phyloP scores from a whole-genome alignment of 1,140 invertebrate genomes.

The Zaprionus taronus region DNA sequence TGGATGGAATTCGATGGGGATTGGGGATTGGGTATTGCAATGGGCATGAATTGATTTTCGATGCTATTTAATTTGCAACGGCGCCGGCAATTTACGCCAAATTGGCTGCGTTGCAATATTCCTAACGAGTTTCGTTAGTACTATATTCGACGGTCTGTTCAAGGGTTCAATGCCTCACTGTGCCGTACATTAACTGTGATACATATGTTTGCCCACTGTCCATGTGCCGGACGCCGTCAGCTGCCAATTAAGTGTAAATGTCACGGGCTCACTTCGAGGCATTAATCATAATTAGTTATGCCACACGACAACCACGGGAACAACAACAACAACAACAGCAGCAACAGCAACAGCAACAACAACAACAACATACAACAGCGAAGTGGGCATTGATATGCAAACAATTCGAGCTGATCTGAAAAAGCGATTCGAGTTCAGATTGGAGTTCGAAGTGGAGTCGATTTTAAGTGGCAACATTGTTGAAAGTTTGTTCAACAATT shows the following conservation, averaged over 20 bases:
- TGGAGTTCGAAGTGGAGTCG: constrained; percentile 23
- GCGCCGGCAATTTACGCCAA: constrained; percentile 37
- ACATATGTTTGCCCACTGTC: constrained; percentile 1
- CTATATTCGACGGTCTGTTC: not conserved
- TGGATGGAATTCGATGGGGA: constrained; percentile 30
- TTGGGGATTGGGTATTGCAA: constrained; percentile 24
- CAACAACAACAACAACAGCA: constrained; percentile 26
- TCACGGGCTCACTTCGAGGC: constrained; percentile 65
- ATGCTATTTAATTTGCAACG: constrained; percentile 27
- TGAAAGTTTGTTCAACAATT: constrained; percentile 77
- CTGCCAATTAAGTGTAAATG: constrained; percentile 74
- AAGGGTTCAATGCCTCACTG: constrained; percentile 66
- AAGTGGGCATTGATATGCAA: constrained; percentile 73
- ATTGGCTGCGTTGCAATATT: constrained; percentile 40
- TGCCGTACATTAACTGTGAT: constrained; percentile 33
- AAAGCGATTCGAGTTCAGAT: constrained; percentile 56
- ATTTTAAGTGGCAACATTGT: constrained; percentile 65
- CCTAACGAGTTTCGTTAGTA: not conserved
- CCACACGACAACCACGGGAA: constrained; percentile 63
- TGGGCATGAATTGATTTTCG: constrained; percentile 23
- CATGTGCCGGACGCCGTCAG: constrained; percentile 13
- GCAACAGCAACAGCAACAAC: constrained; percentile 3
- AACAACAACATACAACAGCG: constrained; percentile 23
- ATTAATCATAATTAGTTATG: constrained; percentile 83
- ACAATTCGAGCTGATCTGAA: constrained; percentile 79